Evolutionary conservation across 1,140 invertebrate species (phyloP), one percentile per base, ranked within the genome.

Genomic region (Yoshiicerus persimilis): DNA sequence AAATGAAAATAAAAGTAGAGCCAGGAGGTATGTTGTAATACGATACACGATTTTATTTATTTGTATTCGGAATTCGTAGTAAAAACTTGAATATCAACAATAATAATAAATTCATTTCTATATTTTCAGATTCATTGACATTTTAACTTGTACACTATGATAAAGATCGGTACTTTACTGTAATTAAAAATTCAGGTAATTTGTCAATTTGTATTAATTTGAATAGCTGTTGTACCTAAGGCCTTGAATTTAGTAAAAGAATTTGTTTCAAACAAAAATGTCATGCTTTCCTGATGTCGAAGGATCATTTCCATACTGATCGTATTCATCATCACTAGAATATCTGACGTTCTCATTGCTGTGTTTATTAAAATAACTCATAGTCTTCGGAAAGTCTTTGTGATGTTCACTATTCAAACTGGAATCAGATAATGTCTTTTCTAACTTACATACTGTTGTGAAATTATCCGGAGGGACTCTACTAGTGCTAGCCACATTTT

Each of bases 391-490:
- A 34, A 91, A 90, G 27, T 90, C 87, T 66, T 91, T 90, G 47
- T 89, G 88, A 32, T 90, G 90, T 32, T 91, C 90, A 87, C 89
- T 91, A 34, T 90, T 90, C 36, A 91, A 84, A 85, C 90, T 91
- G 2, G 90, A 88, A 56, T 91, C 90, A 10, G 90, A 91, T 6
- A 91, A 66, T 11, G 90, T 91, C 80, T 88, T 89, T 64, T 91
- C 90, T 70, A 90, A 86, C 70, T 90, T 90, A 20, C 66, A 30
- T 8, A 83, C 77, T 32, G 27, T 32, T 8, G 34, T 30, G 30
- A 85, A 80, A 34, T 56, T 87, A 84, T 86, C 62, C 5, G 25
- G 62, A 70, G 34, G 27, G 8, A 41, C 30, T 39, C 47, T 56
- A 34, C 38, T 86, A 25, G 20, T 23, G 16, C 36, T 25, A 56